Percentiles rank a stretch among this genome's conserved stretches.
These are phyloP conservation scores for Aphaenogaster floridana DNA, from an alignment of 1,140 invertebrate genomes.

Conservation along the genomic window DNA sequence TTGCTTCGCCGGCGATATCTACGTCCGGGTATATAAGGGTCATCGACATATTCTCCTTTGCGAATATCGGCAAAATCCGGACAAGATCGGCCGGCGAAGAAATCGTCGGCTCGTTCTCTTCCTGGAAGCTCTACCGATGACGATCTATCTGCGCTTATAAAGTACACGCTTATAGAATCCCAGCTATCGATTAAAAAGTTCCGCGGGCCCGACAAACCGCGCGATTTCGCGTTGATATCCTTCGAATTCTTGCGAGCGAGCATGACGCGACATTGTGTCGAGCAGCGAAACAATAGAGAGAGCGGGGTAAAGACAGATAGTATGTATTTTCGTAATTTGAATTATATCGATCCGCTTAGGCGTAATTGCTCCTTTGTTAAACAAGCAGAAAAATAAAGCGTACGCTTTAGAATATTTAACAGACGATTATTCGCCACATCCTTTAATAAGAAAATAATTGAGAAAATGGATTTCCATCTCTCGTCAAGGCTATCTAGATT, in stretches of 20 bases:
- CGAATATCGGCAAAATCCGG: conserved; percentile 46
- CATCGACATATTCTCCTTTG: conserved; percentile 39
- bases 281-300: not conserved
- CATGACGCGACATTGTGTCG: not conserved
- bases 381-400: not conserved
- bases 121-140: not conserved
- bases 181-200: conserved; percentile 31
- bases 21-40: conserved; percentile 56
- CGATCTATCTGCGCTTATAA: not conserved
- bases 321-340: not conserved
- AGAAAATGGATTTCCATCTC: not conserved
- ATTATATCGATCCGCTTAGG: not conserved
- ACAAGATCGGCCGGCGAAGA: not conserved
- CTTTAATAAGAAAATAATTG: not conserved
- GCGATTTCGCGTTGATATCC: not conserved
- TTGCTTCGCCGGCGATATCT: conserved; percentile 12
- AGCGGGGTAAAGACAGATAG: not conserved
- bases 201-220: not conserved
- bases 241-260: not conserved
- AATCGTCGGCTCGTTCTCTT: conserved; percentile 8
- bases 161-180: conserved; percentile 2
- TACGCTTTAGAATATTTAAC: not conserved
- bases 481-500: not conserved
- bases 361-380: not conserved
- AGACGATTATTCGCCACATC: not conserved